phyloP scores from a whole-genome alignment of 1,140 invertebrate species.

The Pristionchus pacificus region DNA sequence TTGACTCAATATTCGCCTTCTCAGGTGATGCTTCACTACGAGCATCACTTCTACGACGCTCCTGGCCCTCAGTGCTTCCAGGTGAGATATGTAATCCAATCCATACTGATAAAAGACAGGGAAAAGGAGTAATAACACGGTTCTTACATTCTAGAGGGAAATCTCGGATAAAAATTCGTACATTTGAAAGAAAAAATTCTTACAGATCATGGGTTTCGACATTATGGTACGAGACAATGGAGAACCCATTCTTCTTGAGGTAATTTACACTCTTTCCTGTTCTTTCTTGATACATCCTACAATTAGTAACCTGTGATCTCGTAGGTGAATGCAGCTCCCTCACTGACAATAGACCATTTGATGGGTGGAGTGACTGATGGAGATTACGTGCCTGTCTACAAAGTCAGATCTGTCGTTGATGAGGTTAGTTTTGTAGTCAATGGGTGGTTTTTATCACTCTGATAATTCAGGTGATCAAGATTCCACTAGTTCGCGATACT shows the following conservation, averaged over 20 bases:
- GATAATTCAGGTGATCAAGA: conserved; percentile 51
- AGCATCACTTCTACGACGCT: conserved; percentile 57
- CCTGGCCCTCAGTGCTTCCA: conserved; percentile 60
- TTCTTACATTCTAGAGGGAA: background rate
- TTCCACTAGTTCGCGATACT: conserved; percentile 50
- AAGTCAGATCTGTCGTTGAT: conserved; percentile 54
- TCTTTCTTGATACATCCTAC: background rate
- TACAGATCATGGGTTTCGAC: conserved; percentile 62
- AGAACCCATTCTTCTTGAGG: conserved; percentile 60
- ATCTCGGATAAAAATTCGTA: conserved; percentile 5
- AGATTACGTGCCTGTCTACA: conserved; percentile 20
- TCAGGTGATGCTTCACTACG: conserved; percentile 59
- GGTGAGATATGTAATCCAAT: conserved; percentile 43
- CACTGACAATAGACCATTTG: conserved; percentile 59
- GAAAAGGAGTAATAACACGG: background rate
- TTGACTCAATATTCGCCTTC: no score
- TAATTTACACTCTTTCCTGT: no score
- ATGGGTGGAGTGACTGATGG: conserved; percentile 11
- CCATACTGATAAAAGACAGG: background rate
- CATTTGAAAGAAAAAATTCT: conserved; percentile 22
- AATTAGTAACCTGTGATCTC: background rate
- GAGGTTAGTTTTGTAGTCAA: conserved; percentile 39
- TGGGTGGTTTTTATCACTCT: background rate
- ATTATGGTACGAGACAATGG: conserved; percentile 60
- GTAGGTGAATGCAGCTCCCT: conserved; percentile 61